phyloP scores from a whole-genome alignment of 2,113 vertebrate genomes.

The Macquaria australasica region DNA sequence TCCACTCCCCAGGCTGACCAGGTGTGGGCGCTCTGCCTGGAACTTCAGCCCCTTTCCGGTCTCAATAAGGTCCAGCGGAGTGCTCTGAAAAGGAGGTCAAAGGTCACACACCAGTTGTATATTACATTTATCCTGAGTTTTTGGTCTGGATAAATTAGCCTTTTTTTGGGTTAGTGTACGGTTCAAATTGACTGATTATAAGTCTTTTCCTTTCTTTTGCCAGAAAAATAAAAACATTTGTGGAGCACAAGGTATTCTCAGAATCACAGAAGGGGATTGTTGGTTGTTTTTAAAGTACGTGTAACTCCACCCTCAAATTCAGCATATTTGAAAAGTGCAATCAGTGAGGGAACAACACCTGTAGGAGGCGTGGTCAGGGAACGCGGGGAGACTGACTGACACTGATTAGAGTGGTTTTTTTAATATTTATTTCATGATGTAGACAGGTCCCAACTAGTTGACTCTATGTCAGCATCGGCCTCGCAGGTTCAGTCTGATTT shows the following conservation, averaged over 20 bases:
- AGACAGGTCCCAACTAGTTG: too few relatives aligned
- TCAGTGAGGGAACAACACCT: too few relatives aligned
- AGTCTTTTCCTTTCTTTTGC: neutral
- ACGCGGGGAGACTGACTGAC: too few relatives aligned
- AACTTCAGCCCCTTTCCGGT: constrained; percentile 92
- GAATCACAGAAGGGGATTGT: neutral
- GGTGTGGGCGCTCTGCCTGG: constrained; percentile 92
- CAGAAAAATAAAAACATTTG: neutral
- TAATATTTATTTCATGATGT: too few relatives aligned
- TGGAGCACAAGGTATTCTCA: neutral
- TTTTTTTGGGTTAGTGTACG: neutral
- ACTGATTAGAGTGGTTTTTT: too few relatives aligned
- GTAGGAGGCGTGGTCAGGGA: too few relatives aligned
- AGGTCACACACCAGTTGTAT: neutral
- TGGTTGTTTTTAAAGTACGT: neutral
- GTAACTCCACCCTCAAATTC: too few relatives aligned
- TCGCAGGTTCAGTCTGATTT: too few relatives aligned
- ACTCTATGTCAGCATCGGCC: too few relatives aligned
- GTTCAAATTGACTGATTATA: neutral
- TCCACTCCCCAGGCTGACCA: constrained; percentile 96
- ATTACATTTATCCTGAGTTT: neutral
- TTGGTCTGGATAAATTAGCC: neutral
- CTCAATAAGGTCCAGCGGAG: constrained; percentile 91
- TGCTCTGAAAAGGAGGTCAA: constrained; percentile 80
- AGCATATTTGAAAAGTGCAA: too few relatives aligned